Evolutionary conservation across 2,888 invertebrate species (phyloP).

Genomic region (Oscheius sp.): DNA sequence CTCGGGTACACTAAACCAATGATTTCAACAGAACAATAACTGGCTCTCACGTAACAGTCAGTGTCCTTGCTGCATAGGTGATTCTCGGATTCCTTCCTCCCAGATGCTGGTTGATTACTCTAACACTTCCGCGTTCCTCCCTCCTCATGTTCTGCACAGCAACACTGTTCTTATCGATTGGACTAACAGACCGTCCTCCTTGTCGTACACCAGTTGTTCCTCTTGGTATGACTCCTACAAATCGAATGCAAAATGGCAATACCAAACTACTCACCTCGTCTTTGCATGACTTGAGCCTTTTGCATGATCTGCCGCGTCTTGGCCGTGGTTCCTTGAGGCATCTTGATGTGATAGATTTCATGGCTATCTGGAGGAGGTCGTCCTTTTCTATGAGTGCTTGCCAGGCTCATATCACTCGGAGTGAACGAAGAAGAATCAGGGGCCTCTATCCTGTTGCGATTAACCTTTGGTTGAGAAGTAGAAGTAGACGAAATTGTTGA

Average conservation of each 20-base stretch:
- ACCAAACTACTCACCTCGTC: conserved; percentile 44
- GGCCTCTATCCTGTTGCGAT: conserved; percentile 8
- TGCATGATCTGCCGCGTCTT: conserved; percentile 59
- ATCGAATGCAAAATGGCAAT: conserved; percentile 13
- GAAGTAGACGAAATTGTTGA: not conserved
- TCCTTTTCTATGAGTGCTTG: conserved; percentile 42
- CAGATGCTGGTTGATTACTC: conserved; percentile 11
- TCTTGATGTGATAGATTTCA: conserved; percentile 69
- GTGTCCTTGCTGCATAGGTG: not conserved
- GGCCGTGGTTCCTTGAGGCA: conserved; percentile 65
- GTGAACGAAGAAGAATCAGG: conserved; percentile 8
- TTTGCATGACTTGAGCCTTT: conserved; percentile 51
- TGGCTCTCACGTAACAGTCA: conserved; percentile 3
- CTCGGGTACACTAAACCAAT: conserved; percentile 5
- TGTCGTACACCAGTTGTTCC: conserved; percentile 67
- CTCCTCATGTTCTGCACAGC: conserved; percentile 38
- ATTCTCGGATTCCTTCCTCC: not conserved
- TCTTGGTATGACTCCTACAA: conserved; percentile 43
- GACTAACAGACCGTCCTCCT: conserved; percentile 52
- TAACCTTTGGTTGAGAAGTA: not conserved
- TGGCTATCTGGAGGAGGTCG: conserved; percentile 58
- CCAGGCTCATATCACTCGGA: conserved; percentile 1
- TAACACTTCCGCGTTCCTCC: not conserved
- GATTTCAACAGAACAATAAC: not conserved
- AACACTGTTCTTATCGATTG: conserved; percentile 48